phyloP scores from a whole-genome alignment of 2,888 invertebrate genomes.

The Campoletis raptor region DNA sequence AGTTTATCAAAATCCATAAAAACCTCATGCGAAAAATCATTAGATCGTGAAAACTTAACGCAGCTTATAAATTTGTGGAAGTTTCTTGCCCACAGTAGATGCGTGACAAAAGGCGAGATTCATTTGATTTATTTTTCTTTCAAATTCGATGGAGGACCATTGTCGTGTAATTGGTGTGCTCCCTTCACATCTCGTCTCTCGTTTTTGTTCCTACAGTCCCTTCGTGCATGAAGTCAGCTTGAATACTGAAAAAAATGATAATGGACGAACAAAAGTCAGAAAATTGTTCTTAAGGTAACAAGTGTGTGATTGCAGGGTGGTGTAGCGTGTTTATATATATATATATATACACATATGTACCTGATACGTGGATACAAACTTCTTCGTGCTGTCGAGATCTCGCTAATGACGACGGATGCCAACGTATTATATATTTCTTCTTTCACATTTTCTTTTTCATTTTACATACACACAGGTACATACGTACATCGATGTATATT shows the following conservation, averaged over 20 bases:
- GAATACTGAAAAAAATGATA: constrained; percentile 42
- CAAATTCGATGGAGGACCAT: constrained; percentile 45
- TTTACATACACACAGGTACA: constrained; percentile 31
- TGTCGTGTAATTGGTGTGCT: constrained; percentile 73
- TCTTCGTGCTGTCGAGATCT: constrained; percentile 43
- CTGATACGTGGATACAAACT: constrained; percentile 3
- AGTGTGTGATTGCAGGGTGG: constrained; percentile 74
- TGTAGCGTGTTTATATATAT: constrained; percentile 14
- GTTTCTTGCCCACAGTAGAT: neutral
- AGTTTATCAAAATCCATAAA: neutral
- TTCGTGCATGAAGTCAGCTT: constrained; percentile 42
- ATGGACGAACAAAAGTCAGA: constrained; percentile 73
- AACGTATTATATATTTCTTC: constrained; percentile 37
- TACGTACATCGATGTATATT: constrained; percentile 65
- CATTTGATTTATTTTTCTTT: constrained; percentile 46
- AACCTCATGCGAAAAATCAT: neutral
- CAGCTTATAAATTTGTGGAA: neutral
- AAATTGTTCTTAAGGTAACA: constrained; percentile 76
- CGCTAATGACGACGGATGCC: constrained; percentile 64
- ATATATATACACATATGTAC: no score
- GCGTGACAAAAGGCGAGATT: neutral
- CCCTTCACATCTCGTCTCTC: constrained; percentile 62
- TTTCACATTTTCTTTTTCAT: constrained; percentile 30
- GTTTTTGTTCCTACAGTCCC: constrained; percentile 39
- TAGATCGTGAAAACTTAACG: neutral